These are phyloP conservation scores for Hirtodrosophila trivittata DNA, from an alignment of 2,888 invertebrate species.

Conservation along the genomic window DNA sequence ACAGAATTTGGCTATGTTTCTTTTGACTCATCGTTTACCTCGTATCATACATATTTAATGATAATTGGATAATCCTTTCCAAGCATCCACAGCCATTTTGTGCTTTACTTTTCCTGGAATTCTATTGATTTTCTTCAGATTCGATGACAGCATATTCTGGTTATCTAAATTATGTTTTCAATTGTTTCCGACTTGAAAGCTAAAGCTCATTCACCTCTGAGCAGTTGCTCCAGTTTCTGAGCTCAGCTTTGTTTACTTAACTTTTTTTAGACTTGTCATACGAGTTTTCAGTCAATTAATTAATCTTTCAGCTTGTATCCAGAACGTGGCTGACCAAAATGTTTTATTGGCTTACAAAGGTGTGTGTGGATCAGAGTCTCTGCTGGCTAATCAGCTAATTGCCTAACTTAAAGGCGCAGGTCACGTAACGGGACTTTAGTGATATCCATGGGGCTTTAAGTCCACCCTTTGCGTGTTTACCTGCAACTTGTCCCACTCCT, in stretches of 20 bases:
- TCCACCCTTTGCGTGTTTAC: slow-evolving; percentile 21
- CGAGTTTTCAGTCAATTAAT: slow-evolving; percentile 16
- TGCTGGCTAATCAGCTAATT: slow-evolving; percentile 66
- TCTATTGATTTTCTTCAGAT: too few relatives aligned
- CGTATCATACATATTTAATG: too few relatives aligned
- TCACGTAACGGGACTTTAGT: slow-evolving; percentile 33
- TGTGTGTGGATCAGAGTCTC: neutral
- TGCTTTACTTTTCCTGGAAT: too few relatives aligned
- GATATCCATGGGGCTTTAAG: slow-evolving; percentile 5
- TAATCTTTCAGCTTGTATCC: slow-evolving; percentile 6
- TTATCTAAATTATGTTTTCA: neutral
- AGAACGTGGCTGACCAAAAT: slow-evolving; percentile 2
- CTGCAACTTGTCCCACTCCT: neutral
- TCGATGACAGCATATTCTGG: too few relatives aligned
- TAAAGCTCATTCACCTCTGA: neutral
- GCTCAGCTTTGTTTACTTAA: neutral
- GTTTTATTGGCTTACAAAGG: slow-evolving; percentile 14
- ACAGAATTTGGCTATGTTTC: too few relatives aligned
- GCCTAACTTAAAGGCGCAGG: slow-evolving; percentile 33
- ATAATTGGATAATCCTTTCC: too few relatives aligned
- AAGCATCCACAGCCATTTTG: too few relatives aligned
- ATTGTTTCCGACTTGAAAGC: neutral
- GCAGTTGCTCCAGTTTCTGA: neutral
- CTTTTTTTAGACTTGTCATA: slow-evolving; percentile 14
- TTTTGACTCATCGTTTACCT: too few relatives aligned